Base-by-base conservation (phyloP, 2,113 vertebrate genomes). In the Micromys minutus region DNA sequence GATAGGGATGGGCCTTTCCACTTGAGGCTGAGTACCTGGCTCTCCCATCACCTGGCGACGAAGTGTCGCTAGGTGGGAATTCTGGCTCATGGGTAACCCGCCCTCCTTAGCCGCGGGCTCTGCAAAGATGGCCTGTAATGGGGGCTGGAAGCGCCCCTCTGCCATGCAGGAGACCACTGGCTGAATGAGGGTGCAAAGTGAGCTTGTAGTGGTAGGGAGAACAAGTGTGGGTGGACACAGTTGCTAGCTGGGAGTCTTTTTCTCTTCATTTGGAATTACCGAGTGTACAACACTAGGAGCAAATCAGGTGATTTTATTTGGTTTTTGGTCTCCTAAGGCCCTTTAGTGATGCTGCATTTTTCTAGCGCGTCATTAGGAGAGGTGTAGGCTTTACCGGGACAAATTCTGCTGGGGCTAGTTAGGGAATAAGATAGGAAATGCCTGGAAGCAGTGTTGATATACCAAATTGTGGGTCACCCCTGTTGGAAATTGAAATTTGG, bases 401-500 rank as follows among this genome's bases (percentile, higher is more conserved):
- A 0, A 65, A 69, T 52, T 26, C 36, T 19, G 11, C 52, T 36
- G 77, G 15, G 80, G 71, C 57, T 42, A 57, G 86, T 76, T 59
- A 19, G 26, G 19, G 74, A 63, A 24, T 77, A 24, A 77, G 24
- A 31, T 31, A 63, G 57, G 80, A 84, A 81, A 42, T 77, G 72
- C 19, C 39, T 88, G 31, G 11, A 72, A 63, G 39, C 63, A 1
- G 4, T 3, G 59, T 77, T 85, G 81, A 80, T 3, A 47, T 92
- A 17, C 57, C 52, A 52, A 72, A 31, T 57, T 89, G n/a, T 55
- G 39, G 12, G 4, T 91, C 89, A 74, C 45, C 31, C 17, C n/a
- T 29, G 39, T n/a, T 69, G 92, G 85, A 36, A 52, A 55, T 61
- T 63, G 19, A 93, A 74, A 45, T 95, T 92, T 65, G n/a, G 52